Conservation (phyloP, 2,113 vertebrate species). For the Leptodactylus fuscus region DNA sequence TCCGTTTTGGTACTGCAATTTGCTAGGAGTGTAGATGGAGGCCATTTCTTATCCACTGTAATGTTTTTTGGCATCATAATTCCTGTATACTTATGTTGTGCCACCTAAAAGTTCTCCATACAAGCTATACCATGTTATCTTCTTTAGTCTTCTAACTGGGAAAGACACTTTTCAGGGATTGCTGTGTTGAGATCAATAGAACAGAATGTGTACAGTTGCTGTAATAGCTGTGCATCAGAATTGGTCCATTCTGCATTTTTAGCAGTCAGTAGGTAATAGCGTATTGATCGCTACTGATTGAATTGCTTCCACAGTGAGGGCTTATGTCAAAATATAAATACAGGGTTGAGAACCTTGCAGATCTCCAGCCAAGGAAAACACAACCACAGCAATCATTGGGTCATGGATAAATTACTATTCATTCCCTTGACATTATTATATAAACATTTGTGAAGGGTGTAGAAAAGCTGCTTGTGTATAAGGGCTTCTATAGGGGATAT, state of each 20-base stretch:
- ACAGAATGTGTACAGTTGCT: conserved; percentile 1
- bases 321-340: neutral
- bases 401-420: neutral
- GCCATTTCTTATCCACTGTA: too few relatives aligned
- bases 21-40: too few relatives aligned
- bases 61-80: too few relatives aligned
- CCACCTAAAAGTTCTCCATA: neutral
- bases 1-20: too few relatives aligned
- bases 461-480: neutral
- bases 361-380: neutral
- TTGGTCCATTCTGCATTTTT: neutral
- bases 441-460: neutral
- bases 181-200: neutral
- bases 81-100: neutral
- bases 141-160: neutral
- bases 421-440: neutral
- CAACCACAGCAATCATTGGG: neutral
- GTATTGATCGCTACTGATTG: neutral
- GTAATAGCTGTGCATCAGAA: neutral
- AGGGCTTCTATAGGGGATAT: too few relatives aligned
- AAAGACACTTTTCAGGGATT: neutral
- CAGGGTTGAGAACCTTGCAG: neutral
- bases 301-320: neutral
- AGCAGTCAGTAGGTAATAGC: neutral
- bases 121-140: neutral